phyloP scores from a whole-genome alignment of 2,888 invertebrate genomes.

The Stegophylla sp. region DNA sequence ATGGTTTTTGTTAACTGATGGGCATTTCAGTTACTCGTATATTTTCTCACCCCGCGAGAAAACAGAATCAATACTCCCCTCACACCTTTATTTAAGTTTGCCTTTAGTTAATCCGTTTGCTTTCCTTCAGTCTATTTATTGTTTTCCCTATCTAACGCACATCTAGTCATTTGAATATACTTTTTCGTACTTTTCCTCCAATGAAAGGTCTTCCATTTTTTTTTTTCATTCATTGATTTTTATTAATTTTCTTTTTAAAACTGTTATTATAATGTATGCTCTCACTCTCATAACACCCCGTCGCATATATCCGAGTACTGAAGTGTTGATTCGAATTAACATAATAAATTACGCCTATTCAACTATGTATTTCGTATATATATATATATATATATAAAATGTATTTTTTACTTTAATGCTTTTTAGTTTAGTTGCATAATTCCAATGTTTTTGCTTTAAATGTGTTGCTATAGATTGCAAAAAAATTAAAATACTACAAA shows the following conservation, averaged over 20 bases:
- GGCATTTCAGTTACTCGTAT: conserved; percentile 22
- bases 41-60: not conserved
- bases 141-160: conserved; percentile 1
- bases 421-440: conserved; percentile 57
- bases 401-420: conserved; percentile 8
- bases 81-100: not conserved
- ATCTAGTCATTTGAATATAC: conserved; percentile 26
- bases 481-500: conserved; percentile 14
- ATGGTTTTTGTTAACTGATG: not conserved
- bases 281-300: not conserved
- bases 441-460: conserved; percentile 44
- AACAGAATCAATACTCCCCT: not conserved
- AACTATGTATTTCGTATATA: not conserved
- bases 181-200: not conserved
- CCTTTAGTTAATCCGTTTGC: not conserved
- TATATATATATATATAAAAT: conserved; percentile 2
- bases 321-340: not conserved
- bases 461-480: conserved; percentile 45
- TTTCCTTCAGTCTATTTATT: not conserved
- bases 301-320: not conserved
- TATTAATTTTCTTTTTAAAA: not conserved
- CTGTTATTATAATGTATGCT: not conserved
- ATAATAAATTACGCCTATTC: not conserved
- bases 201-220: not conserved
- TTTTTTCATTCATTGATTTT: not conserved